A percentile compares a stretch with the other conserved stretches of the same genome.
phyloP scores from a whole-genome alignment of 1,140 invertebrate species.

The Zelostemma sp. region DNA sequence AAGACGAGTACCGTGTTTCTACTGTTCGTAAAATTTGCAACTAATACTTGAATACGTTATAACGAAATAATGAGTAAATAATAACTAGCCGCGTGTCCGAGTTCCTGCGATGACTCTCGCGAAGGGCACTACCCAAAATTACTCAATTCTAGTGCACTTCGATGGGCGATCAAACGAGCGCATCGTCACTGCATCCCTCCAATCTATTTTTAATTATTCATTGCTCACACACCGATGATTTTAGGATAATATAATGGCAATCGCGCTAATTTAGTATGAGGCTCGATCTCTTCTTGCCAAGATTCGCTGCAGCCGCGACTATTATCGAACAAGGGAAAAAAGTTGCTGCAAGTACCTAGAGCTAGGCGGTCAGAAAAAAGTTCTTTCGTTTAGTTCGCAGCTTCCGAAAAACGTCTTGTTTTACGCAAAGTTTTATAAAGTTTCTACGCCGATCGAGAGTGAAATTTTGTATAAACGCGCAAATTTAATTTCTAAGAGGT shows the following conservation, averaged over 20 bases:
- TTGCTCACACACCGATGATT: constrained; percentile 50
- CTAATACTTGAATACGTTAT: constrained; percentile 17
- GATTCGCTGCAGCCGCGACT: too few relatives aligned
- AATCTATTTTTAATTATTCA: constrained; percentile 53
- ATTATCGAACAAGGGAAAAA: too few relatives aligned
- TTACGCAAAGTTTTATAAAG: too few relatives aligned
- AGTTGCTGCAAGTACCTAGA: too few relatives aligned
- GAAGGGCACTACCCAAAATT: constrained; percentile 22
- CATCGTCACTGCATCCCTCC: constrained; percentile 51
- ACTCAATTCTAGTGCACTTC: constrained; percentile 35
- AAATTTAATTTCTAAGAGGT: too few relatives aligned
- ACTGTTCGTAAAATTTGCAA: constrained; percentile 38
- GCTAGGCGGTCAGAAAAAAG: too few relatives aligned
- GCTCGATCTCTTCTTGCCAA: too few relatives aligned
- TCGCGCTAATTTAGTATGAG: constrained; percentile 11
- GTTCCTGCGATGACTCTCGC: constrained; percentile 29
- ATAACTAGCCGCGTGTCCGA: constrained; percentile 23
- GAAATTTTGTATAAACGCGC: too few relatives aligned
- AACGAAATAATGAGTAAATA: constrained; percentile 1
- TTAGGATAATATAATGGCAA: constrained; percentile 30
- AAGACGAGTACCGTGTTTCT: constrained; percentile 32
- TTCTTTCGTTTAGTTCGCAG: too few relatives aligned
- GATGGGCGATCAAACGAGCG: constrained; percentile 33
- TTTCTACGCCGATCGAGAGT: too few relatives aligned
- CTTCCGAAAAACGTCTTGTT: too few relatives aligned